Evolutionary conservation across 1,140 invertebrate species (phyloP), one percentile per base, ranked within the genome.

Genomic region (Drosophila kurseongensis): DNA sequence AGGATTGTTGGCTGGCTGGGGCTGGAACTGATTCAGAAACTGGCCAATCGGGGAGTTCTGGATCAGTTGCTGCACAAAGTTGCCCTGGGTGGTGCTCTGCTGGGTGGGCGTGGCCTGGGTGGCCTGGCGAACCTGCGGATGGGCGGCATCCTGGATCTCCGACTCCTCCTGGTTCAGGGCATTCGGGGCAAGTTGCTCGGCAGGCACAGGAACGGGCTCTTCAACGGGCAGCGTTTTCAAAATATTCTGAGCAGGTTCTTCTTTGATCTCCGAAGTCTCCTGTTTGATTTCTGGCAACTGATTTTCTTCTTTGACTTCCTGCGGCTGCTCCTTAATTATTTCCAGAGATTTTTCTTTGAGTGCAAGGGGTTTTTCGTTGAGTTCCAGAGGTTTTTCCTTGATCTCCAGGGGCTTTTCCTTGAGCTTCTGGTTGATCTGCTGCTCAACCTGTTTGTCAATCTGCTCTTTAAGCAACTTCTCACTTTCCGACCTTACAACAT

Each of bases 61-160:
- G 52, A 91, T 91, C 9, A 91, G 52, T 5, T 91, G 90, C 68
- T 91, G 90, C 8, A 91, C 83, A 57, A 91, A 91, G 69, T 91
- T 91, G 29, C 81, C 83, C 48, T 91, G 90, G 0, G 90, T 91
- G 4, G 80, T 75, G 13, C 71, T 74, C 45, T 89, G 78, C 48
- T 86, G 90, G 0, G 86, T 88, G 61, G 90, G 86, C 13, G 90
- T 91, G 44, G 90, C 90, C 40, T 91, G 90, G 2, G 90, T 91
- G 23, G 69, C 90, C 38, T 91, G 90, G 32, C 90, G 90, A 9
- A 90, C 35, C 27, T 80, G 61, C 0, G 84, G 84, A 55, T 75
- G 67, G 1, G 69, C 79, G 4, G 54, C 61, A 40, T 79, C 72
- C 35, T 60, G 44, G 29, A 0, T 47, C 1, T 45, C 60, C 0